A percentile compares a stretch with the other conserved stretches of the same genome.
phyloP scores from a whole-genome alignment of 2,797 vertebrate genomes.

The Ctenopoma multispine region DNA sequence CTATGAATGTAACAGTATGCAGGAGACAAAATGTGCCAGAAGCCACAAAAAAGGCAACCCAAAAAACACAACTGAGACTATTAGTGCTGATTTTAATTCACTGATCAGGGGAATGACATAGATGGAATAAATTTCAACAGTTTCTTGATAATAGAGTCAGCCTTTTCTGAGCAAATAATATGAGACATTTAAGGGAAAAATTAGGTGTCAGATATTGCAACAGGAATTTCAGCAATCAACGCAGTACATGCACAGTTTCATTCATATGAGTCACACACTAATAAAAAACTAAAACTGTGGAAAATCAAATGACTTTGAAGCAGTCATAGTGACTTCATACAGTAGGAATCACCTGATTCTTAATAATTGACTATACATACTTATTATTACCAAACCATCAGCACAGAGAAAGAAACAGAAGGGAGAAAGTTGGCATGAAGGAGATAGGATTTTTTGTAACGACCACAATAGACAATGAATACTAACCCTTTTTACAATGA shows the following conservation, averaged over 20 bases:
- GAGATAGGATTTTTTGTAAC: not conserved
- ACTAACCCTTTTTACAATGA: constrained; percentile 3
- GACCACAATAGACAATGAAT: not conserved
- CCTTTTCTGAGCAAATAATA: constrained; percentile 9
- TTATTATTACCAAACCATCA: not conserved
- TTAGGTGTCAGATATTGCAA: constrained; percentile 46
- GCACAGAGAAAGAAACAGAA: not conserved
- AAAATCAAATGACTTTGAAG: constrained; percentile 51
- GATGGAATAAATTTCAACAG: not conserved
- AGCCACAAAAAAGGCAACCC: constrained; percentile 10
- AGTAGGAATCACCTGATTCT: constrained; percentile 28
- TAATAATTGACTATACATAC: too few relatives aligned
- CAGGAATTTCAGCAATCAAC: constrained; percentile 42
- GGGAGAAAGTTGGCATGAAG: too few relatives aligned
- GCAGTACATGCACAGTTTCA: constrained; percentile 46
- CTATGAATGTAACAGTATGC: constrained; percentile 27
- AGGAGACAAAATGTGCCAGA: constrained; percentile 1
- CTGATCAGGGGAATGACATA: not conserved
- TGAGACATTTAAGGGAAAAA: constrained; percentile 37
- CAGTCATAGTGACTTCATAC: constrained; percentile 43
- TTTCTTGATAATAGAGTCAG: not conserved
- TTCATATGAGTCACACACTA: constrained; percentile 56
- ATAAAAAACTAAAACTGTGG: constrained; percentile 38
- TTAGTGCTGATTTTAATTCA: not conserved
- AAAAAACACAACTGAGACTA: not conserved